These are phyloP conservation scores for Hirtodrosophila trivittata DNA, from an alignment of 2,888 invertebrate species.

Conservation along the genomic window DNA sequence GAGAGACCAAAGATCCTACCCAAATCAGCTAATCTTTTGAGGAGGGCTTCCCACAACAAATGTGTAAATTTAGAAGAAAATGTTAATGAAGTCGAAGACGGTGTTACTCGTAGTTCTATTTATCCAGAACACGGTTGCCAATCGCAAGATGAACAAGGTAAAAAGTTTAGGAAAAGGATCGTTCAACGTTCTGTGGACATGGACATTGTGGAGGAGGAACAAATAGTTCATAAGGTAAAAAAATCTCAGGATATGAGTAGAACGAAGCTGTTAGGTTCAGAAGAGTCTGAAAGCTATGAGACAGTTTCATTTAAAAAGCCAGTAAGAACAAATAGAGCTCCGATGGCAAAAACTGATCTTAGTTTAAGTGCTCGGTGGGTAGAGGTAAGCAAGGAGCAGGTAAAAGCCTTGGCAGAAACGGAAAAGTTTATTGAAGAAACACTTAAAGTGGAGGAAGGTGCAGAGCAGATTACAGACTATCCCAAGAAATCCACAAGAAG, in stretches of 20 bases:
- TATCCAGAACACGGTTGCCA: too few species aligned
- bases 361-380: constrained; percentile 63
- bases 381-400: constrained; percentile 46
- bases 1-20: constrained; percentile 2
- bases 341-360: constrained; percentile 18
- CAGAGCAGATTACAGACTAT: neutral
- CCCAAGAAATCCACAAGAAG: neutral
- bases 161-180: too few species aligned
- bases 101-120: too few species aligned
- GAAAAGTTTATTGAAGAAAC: constrained; percentile 45
- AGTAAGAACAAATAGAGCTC: neutral
- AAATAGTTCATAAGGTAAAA: too few species aligned
- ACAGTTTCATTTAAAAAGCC: too few species aligned
- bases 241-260: too few species aligned
- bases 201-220: too few species aligned
- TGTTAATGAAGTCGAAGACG: constrained; percentile 3
- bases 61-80: constrained; percentile 1
- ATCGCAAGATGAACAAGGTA: too few species aligned
- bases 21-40: neutral
- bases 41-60: neutral
- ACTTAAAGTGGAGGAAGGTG: constrained; percentile 9
- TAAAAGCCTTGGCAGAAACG: constrained; percentile 41
- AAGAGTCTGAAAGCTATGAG: too few species aligned
- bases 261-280: too few species aligned
- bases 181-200: too few species aligned